These are phyloP conservation scores for Gymnodraco acuticeps DNA, from an alignment of 2,797 vertebrate species.

Conservation along the genomic window DNA sequence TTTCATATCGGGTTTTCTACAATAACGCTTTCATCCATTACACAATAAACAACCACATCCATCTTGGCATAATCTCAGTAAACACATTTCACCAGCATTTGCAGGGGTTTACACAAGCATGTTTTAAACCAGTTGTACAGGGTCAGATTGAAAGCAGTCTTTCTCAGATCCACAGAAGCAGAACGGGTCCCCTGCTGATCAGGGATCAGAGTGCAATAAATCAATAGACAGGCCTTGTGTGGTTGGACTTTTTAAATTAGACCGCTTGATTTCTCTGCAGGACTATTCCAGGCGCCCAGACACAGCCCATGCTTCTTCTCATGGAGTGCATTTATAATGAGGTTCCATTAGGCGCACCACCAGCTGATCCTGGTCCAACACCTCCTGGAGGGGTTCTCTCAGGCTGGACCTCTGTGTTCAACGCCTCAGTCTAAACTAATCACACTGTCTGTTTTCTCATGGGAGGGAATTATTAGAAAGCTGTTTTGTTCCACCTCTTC, in stretches of 20 bases:
- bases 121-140: not conserved
- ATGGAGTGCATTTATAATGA: slow-evolving; percentile 39
- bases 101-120: not conserved
- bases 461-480: not conserved
- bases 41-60: not conserved
- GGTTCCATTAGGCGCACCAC: slow-evolving; percentile 60
- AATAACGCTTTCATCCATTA: too few relatives aligned
- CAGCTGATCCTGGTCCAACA: slow-evolving; percentile 50
- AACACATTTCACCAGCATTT: not conserved
- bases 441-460: not conserved
- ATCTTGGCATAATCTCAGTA: not conserved
- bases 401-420: not conserved
- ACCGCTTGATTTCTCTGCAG: slow-evolving; percentile 46
- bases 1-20: too few relatives aligned
- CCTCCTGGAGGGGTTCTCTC: slow-evolving; percentile 23
- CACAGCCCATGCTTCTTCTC: slow-evolving; percentile 7
- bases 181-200: slow-evolving; percentile 21
- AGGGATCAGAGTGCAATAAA: slow-evolving; percentile 3
- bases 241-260: slow-evolving; percentile 35
- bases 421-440: not conserved
- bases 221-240: slow-evolving; percentile 31
- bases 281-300: slow-evolving; percentile 24
- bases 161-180: slow-evolving; percentile 19
- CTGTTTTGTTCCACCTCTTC: not conserved
- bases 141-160: not conserved